A percentile compares a stretch with the other conserved stretches of the same genome.
Conservation (phyloP, 2,797 vertebrate species). For the Mionectes olivaceus region DNA sequence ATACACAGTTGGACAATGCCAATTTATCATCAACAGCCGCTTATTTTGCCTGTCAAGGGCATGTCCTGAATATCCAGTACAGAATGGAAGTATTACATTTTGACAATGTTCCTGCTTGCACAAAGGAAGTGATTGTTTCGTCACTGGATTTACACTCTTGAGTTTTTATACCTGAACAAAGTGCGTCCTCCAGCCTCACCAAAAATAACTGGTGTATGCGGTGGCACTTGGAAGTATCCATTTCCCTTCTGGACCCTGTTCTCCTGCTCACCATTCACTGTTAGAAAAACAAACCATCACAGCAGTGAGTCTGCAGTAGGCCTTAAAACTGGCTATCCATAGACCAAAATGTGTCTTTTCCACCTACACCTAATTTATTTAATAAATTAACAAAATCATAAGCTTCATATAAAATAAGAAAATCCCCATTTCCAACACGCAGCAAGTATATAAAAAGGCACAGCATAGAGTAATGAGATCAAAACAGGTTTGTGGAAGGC, state of each 20-base stretch:
- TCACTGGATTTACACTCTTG: neutral
- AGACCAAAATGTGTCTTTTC: neutral
- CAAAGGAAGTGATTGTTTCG: neutral
- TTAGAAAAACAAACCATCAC: neutral
- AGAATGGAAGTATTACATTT: neutral
- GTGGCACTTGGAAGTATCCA: slow-evolving; percentile 97
- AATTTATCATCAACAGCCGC: neutral
- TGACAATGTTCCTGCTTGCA: neutral
- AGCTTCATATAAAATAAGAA: neutral
- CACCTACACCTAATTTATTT: neutral
- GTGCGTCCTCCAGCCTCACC: slow-evolving; percentile 97
- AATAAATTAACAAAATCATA: neutral
- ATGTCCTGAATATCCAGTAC: neutral
- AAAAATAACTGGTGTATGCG: slow-evolving; percentile 98
- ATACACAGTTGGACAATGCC: neutral
- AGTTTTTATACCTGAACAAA: slow-evolving; percentile 88
- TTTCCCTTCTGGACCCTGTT: slow-evolving; percentile 96
- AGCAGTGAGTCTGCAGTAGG: neutral
- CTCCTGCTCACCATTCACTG: slow-evolving; percentile 97
- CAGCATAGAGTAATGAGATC: neutral
- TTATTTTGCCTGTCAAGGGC: neutral
- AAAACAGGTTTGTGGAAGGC: neutral
- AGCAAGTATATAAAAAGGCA: neutral
- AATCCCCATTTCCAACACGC: neutral
- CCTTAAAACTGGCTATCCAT: neutral